Conservation (phyloP, 2,888 invertebrate genomes). For the Hartigia nigra region DNA sequence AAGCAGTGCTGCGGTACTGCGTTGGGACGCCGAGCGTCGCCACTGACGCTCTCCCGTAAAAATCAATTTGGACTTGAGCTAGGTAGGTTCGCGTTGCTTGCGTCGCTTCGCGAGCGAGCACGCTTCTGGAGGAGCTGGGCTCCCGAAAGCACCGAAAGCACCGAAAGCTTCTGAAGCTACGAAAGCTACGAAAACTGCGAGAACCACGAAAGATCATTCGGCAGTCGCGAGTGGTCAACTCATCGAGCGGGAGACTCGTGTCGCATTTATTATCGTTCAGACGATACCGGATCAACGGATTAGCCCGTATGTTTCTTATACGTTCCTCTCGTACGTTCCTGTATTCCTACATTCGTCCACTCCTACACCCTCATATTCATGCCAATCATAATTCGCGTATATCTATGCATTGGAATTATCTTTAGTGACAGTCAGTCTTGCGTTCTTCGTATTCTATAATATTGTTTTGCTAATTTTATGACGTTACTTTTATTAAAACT, state of each 20-base stretch:
- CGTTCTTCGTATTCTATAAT: neutral
- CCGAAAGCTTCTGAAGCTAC: too few species aligned
- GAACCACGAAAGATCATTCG: conserved; percentile 40
- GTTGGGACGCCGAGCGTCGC: conserved; percentile 58
- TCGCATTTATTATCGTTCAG: neutral
- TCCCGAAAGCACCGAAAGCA: too few species aligned
- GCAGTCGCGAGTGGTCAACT: conserved; percentile 58
- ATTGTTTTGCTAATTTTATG: neutral
- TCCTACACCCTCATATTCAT: neutral
- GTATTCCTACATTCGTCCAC: neutral
- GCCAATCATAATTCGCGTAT: neutral
- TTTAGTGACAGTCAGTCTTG: neutral
- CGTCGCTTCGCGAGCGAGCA: conserved; percentile 32
- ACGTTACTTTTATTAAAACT: neutral
- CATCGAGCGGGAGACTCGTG: conserved; percentile 49
- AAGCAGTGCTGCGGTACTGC: conserved; percentile 29
- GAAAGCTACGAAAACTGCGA: conserved; percentile 38
- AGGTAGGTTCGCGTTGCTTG: conserved; percentile 41
- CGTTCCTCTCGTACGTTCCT: neutral
- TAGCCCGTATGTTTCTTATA: conserved; percentile 28
- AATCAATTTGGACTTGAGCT: conserved; percentile 64
- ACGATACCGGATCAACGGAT: neutral
- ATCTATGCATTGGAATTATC: neutral
- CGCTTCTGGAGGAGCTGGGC: conserved; percentile 43
- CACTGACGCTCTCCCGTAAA: conserved; percentile 60